Conservation (phyloP, 2,797 vertebrate species). For the Apogon hyalosoma region DNA sequence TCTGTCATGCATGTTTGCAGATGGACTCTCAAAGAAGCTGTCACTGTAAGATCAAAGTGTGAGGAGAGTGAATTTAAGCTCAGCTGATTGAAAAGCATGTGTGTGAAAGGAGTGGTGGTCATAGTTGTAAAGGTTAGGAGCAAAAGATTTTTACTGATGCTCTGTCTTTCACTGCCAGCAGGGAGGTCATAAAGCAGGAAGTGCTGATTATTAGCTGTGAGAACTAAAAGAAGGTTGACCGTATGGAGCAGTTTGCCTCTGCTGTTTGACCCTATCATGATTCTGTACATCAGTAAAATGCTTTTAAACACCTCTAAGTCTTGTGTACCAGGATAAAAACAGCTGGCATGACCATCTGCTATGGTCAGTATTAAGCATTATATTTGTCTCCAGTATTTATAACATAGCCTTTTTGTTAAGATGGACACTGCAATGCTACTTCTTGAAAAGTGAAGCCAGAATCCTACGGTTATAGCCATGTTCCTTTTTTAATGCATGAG, state of each 20-base stretch:
- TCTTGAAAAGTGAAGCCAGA: too few species aligned
- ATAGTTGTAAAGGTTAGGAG: not conserved
- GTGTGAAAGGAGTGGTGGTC: constrained; percentile 12
- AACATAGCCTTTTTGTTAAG: too few species aligned
- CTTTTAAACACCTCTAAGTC: too few species aligned
- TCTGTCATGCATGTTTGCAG: not conserved
- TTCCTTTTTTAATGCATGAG: too few species aligned
- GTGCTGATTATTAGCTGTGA: constrained; percentile 9
- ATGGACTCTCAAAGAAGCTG: too few species aligned
- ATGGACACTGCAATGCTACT: too few species aligned
- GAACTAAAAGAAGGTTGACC: constrained; percentile 37
- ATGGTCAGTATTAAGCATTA: too few species aligned
- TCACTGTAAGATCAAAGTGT: not conserved
- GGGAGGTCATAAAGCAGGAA: constrained; percentile 43
- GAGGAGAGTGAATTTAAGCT: not conserved
- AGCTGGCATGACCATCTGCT: too few species aligned
- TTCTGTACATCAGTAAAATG: not conserved
- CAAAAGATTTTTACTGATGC: constrained; percentile 8
- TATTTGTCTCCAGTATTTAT: too few species aligned
- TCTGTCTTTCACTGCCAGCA: constrained; percentile 14
- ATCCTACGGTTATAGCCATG: too few species aligned
- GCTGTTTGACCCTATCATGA: not conserved
- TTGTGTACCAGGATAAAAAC: too few species aligned
- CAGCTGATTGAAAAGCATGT: constrained; percentile 8
- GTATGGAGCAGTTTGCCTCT: constrained; percentile 27